Conservation (phyloP, 2,797 vertebrate genomes). For the Artibeus lituratus region DNA sequence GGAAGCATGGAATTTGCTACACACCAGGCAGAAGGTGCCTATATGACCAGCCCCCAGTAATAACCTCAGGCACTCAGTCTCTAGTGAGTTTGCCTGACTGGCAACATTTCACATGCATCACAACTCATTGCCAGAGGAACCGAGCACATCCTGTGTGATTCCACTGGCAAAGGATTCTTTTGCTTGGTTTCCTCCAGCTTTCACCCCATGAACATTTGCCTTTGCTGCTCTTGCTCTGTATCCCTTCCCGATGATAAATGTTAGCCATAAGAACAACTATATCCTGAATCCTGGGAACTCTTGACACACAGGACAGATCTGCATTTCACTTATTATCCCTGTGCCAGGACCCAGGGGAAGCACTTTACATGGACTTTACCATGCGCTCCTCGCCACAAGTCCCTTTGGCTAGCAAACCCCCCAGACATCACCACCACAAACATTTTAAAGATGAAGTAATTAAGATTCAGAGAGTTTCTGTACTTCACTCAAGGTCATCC, state of each 20-base stretch:
- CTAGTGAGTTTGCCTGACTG: background rate
- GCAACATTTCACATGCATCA: rapidly evolving
- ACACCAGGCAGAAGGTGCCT: background rate
- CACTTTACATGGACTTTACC: background rate
- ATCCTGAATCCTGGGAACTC: background rate
- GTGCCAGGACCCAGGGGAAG: background rate
- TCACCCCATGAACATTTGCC: background rate
- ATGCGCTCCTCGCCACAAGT: background rate
- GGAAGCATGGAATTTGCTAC: background rate
- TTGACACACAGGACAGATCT: too few species aligned
- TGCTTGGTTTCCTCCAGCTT: background rate
- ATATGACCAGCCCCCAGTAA: background rate
- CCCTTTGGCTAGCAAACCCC: background rate
- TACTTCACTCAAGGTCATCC: background rate
- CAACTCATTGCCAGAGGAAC: background rate
- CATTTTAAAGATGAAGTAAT: background rate
- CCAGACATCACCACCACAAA: background rate
- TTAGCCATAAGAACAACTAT: background rate
- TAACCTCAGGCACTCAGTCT: background rate
- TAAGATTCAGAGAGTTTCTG: background rate
- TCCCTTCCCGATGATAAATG: background rate
- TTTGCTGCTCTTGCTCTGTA: background rate
- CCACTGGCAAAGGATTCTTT: too few species aligned
- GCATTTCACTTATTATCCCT: background rate
- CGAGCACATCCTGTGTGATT: background rate